Conservation (phyloP, 2,888 invertebrate species). For the Zaprionus lineosus region DNA sequence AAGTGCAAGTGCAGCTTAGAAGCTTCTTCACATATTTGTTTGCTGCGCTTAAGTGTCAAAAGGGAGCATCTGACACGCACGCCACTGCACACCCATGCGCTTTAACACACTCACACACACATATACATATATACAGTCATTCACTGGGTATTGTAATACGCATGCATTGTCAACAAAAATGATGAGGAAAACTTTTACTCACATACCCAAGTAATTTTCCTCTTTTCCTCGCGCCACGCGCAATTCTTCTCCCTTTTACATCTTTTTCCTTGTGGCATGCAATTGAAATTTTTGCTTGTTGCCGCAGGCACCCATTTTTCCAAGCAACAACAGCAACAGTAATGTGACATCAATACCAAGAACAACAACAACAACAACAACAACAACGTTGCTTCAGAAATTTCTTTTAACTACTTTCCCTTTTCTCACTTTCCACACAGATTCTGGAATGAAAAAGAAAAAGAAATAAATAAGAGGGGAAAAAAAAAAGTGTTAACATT, state of each 20-base stretch:
- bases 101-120: slow-evolving; percentile 2
- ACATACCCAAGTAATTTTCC: not conserved
- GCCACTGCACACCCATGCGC: not conserved
- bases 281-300: not conserved
- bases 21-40: slow-evolving; percentile 30
- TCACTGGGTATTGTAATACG: too few species aligned
- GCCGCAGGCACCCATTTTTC: not conserved
- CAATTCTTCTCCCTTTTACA: not conserved
- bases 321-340: not conserved
- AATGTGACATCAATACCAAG: not conserved
- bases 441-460: too few species aligned
- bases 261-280: not conserved
- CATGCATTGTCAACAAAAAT: slow-evolving; percentile 44
- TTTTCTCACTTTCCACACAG: too few species aligned
- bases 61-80: slow-evolving; percentile 31
- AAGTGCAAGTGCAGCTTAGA: slow-evolving; percentile 42
- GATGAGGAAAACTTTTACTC: slow-evolving; percentile 29
- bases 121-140: not conserved
- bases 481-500: too few species aligned
- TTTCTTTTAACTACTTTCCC: not conserved
- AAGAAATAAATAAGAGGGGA: too few species aligned
- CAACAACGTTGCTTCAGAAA: not conserved
- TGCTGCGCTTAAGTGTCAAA: slow-evolving; percentile 30
- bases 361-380: not conserved
- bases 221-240: not conserved